Evolutionary conservation across 1,140 invertebrate species (phyloP), one percentile per base, ranked within the genome.

Genomic region (Helicoverpa armigera): DNA sequence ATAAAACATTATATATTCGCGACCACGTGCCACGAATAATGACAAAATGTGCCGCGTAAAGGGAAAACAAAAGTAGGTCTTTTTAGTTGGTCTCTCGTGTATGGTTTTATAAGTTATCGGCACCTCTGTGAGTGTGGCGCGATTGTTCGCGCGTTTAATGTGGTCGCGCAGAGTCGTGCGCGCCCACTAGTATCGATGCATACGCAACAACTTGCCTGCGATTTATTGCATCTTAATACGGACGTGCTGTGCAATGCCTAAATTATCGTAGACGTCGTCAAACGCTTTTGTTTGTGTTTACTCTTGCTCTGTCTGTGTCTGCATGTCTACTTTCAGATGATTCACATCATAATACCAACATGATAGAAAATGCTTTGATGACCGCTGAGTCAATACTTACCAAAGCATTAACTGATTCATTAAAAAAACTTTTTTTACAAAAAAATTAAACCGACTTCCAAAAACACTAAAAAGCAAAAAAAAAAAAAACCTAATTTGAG

Each of bases 1-100:
- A 92, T 94, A 93, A 94, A 94, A 92, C 88, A 94, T 94, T 94
- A 94, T 91, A 83, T 94, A 94, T 94, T 94, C 93, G 86, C 83
- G 85, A 72, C 93, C 93, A 94, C 93, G 93, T 92, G 93, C 91
- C 92, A 77, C 85, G 88, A 83, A 89, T 91, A 92, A 93, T 92
- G 92, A 93, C 92, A 89, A 87, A 92, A 92, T 80, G 86, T 81
- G 86, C 81, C 88, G 87, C 88, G 85, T 85, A 86, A 85, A 88
- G 79, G 73, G 82, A 87, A 79, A 91, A 92, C 92, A 92, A 94
- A 93, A 91, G 90, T 92, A 63, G 81, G 73, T 81, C 85, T 85
- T 92, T 92, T 93, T 91, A 89, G 88, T 90, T 87, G 79, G 81
- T 63, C 67, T 75, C 69, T 48, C 29, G 69, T 80, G 85, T 82